These are phyloP conservation scores for Ictalurus punctatus DNA, from an alignment of 2,113 vertebrate genomes.

Conservation along the genomic window DNA sequence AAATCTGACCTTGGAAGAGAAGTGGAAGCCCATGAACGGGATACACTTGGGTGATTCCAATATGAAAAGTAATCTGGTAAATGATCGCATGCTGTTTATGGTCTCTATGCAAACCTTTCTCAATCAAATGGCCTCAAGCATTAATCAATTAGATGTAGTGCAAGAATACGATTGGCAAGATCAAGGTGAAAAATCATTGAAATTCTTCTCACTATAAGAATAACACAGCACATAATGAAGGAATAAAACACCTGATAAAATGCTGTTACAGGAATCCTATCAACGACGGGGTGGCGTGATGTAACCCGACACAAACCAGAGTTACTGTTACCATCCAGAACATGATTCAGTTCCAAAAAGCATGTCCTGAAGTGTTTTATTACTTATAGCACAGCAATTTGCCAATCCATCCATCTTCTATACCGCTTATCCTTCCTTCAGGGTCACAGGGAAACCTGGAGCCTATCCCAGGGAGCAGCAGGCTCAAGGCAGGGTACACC, in stretches of 20 bases:
- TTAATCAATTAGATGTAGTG: conserved; percentile 7
- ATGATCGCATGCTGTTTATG: conserved; percentile 24
- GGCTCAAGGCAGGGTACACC: too few relatives aligned
- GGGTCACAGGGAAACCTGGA: too few relatives aligned
- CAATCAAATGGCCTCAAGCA: not conserved
- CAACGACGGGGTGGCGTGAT: not conserved
- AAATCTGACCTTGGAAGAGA: conserved; percentile 59
- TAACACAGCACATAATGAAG: not conserved
- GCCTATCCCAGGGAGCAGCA: too few relatives aligned
- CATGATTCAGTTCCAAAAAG: not conserved
- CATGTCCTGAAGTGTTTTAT: not conserved
- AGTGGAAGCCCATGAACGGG: conserved; percentile 6
- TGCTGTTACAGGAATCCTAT: not conserved
- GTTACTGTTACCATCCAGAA: not conserved
- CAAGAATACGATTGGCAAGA: not conserved
- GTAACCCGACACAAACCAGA: too few relatives aligned
- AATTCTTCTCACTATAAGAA: not conserved
- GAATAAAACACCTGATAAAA: not conserved
- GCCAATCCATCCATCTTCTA: not conserved
- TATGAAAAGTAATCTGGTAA: conserved; percentile 13
- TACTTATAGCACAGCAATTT: not conserved
- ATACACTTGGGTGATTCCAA: conserved; percentile 18
- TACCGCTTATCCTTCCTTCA: too few relatives aligned
- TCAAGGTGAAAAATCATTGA: not conserved
- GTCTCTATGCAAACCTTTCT: conserved; percentile 8